phyloP scores from a whole-genome alignment of 2,113 vertebrate species.

The Bubalus kerabau region DNA sequence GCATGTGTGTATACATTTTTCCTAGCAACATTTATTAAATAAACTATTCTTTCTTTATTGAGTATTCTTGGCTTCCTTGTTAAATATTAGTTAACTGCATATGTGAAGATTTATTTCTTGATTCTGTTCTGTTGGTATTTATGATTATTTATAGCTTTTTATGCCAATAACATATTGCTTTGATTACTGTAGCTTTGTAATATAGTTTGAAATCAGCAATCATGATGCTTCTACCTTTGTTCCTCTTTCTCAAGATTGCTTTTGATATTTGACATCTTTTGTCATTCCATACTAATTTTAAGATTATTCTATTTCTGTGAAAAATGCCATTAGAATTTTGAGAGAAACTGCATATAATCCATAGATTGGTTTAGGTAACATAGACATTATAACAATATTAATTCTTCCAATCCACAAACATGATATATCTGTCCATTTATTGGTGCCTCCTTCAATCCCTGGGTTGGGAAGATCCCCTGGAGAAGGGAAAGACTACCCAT shows the following conservation, averaged over 20 bases:
- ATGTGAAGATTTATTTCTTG: not conserved
- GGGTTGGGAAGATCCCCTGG: not conserved
- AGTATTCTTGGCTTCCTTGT: not conserved
- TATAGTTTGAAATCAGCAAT: not conserved
- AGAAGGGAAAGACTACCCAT: not conserved
- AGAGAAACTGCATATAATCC: not conserved
- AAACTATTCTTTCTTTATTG: not conserved
- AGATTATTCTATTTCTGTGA: not conserved
- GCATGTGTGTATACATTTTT: not conserved
- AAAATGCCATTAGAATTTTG: not conserved
- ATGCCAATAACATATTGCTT: not conserved
- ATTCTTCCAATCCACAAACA: not conserved
- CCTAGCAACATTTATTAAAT: not conserved
- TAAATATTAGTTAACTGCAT: not conserved
- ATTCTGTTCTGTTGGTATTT: not conserved
- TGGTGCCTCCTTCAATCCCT: not conserved
- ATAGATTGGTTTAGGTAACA: not conserved
- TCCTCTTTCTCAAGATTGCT: not conserved
- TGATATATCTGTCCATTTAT: not conserved
- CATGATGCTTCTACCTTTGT: not conserved
- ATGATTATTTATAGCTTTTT: not conserved
- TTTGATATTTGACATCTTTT: not conserved
- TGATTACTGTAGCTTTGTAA: not conserved
- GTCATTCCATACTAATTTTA: not conserved
- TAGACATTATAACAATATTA: not conserved